Evolutionary conservation across 2,113 vertebrate genomes (phyloP).

Genomic region (Craseonycteris thonglongyai): DNA sequence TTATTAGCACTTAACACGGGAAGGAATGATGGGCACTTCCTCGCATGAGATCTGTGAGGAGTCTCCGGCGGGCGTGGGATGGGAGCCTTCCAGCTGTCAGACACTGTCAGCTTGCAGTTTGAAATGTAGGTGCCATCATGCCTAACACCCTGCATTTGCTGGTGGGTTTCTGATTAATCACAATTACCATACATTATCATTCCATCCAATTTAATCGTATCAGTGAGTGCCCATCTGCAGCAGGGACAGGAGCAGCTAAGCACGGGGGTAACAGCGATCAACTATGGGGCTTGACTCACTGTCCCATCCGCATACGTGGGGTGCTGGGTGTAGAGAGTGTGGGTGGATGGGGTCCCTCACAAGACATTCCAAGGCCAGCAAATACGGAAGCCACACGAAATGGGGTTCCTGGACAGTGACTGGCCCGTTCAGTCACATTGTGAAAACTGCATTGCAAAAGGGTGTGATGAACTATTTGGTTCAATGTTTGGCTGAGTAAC

Average conservation of each 20-base stretch:
- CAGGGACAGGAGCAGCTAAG: slow-evolving; percentile 76
- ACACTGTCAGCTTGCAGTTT: slow-evolving; percentile 84
- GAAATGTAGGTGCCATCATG: slow-evolving; percentile 95
- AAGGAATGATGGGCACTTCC: slow-evolving; percentile 71
- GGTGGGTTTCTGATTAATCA: slow-evolving; percentile 92
- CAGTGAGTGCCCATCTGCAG: slow-evolving; percentile 85
- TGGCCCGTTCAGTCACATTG: neutral
- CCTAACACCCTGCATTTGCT: slow-evolving; percentile 88
- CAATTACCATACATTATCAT: slow-evolving; percentile 99
- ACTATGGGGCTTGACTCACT: slow-evolving; percentile 52
- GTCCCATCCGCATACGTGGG: neutral
- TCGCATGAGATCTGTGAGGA: slow-evolving; percentile 76
- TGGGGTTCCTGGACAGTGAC: neutral
- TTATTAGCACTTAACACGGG: slow-evolving; percentile 68
- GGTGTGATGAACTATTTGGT: neutral
- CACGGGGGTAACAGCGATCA: slow-evolving; percentile 75
- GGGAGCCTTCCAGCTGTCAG: slow-evolving; percentile 84
- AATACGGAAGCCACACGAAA: neutral
- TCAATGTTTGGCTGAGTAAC: neutral
- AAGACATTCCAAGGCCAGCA: neutral
- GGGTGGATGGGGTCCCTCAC: neutral
- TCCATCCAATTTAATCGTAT: slow-evolving; percentile 95
- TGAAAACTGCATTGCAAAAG: neutral
- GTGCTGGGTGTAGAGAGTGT: neutral
- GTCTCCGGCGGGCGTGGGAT: slow-evolving; percentile 68